Conservation (phyloP, 2,888 invertebrate genomes). For the Sacculina carcini region DNA sequence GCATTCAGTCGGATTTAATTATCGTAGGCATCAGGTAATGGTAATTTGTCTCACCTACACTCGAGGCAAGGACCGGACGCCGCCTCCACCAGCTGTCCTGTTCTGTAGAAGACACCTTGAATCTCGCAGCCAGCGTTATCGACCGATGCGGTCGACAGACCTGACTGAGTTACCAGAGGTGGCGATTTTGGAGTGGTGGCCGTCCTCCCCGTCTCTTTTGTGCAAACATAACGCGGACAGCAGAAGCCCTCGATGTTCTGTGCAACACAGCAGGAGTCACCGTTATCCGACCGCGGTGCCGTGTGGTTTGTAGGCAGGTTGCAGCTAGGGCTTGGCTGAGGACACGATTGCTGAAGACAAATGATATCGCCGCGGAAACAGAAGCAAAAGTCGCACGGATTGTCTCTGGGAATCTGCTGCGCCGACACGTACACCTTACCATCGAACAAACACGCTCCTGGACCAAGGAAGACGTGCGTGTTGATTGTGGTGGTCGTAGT, state of each 20-base stretch:
- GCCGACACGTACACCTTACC: slow-evolving; percentile 80
- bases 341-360: slow-evolving; percentile 79
- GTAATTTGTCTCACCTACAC: slow-evolving; percentile 81
- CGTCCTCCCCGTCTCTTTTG: slow-evolving; percentile 38
- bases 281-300: too few relatives aligned
- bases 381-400: slow-evolving; percentile 89
- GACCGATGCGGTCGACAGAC: slow-evolving; percentile 1
- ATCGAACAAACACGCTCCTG: slow-evolving; percentile 71
- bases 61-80: slow-evolving; percentile 77
- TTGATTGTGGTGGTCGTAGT: slow-evolving; percentile 3
- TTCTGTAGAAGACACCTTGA: slow-evolving; percentile 52
- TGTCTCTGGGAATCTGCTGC: slow-evolving; percentile 76
- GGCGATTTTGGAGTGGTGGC: slow-evolving; percentile 51
- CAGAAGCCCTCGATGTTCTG: slow-evolving; percentile 81
- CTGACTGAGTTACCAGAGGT: background rate
- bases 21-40: too few relatives aligned
- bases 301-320: too few relatives aligned
- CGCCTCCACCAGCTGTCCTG: slow-evolving; percentile 56
- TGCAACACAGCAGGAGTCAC: too few relatives aligned
- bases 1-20: too few relatives aligned
- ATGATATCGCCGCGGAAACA: slow-evolving; percentile 89
- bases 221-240: slow-evolving; percentile 80
- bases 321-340: slow-evolving; percentile 71
- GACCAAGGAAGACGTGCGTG: slow-evolving; percentile 31
- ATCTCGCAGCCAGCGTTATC: slow-evolving; percentile 43